Evolutionary conservation across 2,797 vertebrate species (phyloP), one percentile per base, ranked within the genome.

Genomic region (Syngnathus acus): DNA sequence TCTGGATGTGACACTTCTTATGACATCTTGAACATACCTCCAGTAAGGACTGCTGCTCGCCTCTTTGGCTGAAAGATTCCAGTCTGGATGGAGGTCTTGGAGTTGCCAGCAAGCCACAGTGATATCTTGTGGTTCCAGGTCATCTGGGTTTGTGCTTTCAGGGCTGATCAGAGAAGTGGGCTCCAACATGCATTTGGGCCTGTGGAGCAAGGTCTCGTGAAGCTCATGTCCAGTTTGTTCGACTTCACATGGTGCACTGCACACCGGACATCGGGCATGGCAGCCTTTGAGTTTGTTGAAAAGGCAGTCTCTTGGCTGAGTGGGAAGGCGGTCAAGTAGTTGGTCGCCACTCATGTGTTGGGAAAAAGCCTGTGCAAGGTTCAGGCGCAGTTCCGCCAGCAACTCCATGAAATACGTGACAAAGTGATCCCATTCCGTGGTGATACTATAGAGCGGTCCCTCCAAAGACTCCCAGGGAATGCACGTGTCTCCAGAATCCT

Each of bases 391-490:
- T 54, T 75, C 68, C 47, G 78, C 75, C 32, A 92, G 62, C 37
- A 78, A 75, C 55, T 80, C 83, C 65, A 82, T 70, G 45, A 91
- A 65, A 67, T 69, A 79, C 57, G 65, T 73, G 13, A 87, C 70
- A 75, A 93, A 93, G 54, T 70, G 62, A 50, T 76, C 78, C 69
- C 80, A 82, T 50, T 88, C 73, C 53, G 78, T 78, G 47, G 72
- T 82, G 66, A 91, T 88, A 47, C 87, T 87, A 64, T 91, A 92
- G 6, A 87, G 66, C 5, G 87, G 81, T 54, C 87, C 76, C 23
- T 82, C 62, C 32, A 91, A 55, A 23, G 62, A 32, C 11, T 70
- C 65, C 47, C 60, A 78, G 57, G 32, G 26, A 54, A 90, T 78
- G 14, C 74, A 70, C n/a, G 91, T 58, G 43, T 89, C 83, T n/a